A percentile compares a stretch with the other conserved stretches of the same genome.
phyloP scores from a whole-genome alignment of 2,888 invertebrate species.

The Drosophila conformis region DNA sequence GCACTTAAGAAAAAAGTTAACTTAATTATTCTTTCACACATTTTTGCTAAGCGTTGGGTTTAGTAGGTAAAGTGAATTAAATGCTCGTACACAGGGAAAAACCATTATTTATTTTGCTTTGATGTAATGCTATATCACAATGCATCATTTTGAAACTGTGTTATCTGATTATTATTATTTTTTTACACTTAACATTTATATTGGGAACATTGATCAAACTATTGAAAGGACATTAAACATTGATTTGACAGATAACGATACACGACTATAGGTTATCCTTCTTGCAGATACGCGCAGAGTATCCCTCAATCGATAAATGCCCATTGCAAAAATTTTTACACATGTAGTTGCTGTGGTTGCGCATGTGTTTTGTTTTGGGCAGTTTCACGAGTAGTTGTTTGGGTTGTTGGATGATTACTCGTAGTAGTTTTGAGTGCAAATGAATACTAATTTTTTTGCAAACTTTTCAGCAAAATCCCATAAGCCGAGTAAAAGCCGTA shows the following conservation, averaged over 20 bases:
- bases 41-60: neutral
- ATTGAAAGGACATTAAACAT: neutral
- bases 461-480: slow-evolving; percentile 59
- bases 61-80: neutral
- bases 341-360: slow-evolving; percentile 18
- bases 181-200: neutral
- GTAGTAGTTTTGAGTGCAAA: slow-evolving; percentile 59
- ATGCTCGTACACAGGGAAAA: neutral
- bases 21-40: neutral
- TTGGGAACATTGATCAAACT: neutral
- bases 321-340: neutral
- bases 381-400: slow-evolving; percentile 35
- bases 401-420: slow-evolving; percentile 21
- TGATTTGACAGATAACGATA: neutral
- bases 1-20: neutral
- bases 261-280: neutral
- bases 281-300: neutral
- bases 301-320: neutral
- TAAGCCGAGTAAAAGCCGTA: slow-evolving; percentile 23
- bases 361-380: slow-evolving; percentile 36
- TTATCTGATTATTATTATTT: neutral
- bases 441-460: slow-evolving; percentile 74
- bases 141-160: neutral
- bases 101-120: neutral
- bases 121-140: neutral